Base-by-base conservation (phyloP, 2,797 vertebrate genomes). In the Pipistrellus pygmaeus region DNA sequence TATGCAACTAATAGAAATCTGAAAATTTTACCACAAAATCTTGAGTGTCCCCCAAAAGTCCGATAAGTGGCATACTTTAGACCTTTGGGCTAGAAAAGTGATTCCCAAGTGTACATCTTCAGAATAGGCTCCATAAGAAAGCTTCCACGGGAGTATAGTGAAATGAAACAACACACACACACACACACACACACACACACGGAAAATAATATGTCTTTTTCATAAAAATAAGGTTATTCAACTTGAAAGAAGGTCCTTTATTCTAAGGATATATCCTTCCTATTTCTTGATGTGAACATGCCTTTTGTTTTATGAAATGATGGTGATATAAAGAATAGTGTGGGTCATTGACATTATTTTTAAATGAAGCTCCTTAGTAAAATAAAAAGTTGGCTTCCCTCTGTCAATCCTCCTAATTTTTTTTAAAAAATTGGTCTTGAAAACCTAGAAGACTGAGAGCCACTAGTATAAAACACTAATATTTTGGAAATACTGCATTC, bases 301-400 rank as follows among this genome's bases (percentile, higher is more conserved):
- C 5, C 44, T 78, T 87, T 60, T 86, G 55, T 81, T 89, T 91
- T n/a, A 64, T 32, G 8, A 94, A 89, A 83, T 83, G 51, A 71
- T 25, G 73, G 25, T 76, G 21, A 68, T 38, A 90, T 75, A 62
- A 53, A 60, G 25, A 86, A 20, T 25, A 57, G 6, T 55, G 18
- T 14, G 8, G 20, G 2, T 60, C 57, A 9, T 51, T 85, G 51
- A 12, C 60, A 66, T 73, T 80, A 30, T 46, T 88, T 69, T 92
- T 90, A 82, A 93, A 51, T 38, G 2, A 38, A 4, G 20, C 86
- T 86, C 38, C 23, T 93, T 69, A 91, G 14, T 60, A 71, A 94
- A 88, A 60, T 86, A 80, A 91, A 94, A 62, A 85, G 51, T 15
- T 72, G 51, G 8, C 27, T 90, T 92, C 9, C 14, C 18, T 87